Conservation (phyloP, 2,113 vertebrate species). For the Scomber scombrus region DNA sequence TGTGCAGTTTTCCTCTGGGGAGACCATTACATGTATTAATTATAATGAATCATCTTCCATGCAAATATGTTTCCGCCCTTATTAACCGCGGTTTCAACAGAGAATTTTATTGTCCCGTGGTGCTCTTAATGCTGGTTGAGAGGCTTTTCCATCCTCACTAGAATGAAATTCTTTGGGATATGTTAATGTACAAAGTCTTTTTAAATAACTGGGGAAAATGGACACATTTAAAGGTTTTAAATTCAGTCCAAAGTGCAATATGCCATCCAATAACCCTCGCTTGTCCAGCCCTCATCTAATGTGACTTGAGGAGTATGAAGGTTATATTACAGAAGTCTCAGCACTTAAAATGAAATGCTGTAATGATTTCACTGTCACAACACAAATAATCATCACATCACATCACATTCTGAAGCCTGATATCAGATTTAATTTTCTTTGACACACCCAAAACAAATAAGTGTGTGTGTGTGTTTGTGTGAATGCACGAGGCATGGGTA, state of each 20-base stretch:
- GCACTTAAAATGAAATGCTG: background rate
- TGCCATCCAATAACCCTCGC: background rate
- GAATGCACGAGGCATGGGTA: slow-evolving; percentile 14
- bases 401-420: slow-evolving; percentile 1
- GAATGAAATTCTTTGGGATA: background rate
- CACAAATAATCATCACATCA: slow-evolving; percentile 7
- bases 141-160: slow-evolving; percentile 8
- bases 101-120: slow-evolving; percentile 10
- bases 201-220: background rate
- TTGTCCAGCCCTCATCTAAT: background rate
- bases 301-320: background rate
- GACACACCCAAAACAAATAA: background rate
- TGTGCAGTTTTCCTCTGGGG: slow-evolving; percentile 38
- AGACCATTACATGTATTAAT: slow-evolving; percentile 41
- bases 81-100: slow-evolving; percentile 26
- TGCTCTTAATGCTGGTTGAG: slow-evolving; percentile 1
- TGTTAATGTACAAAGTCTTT: background rate
- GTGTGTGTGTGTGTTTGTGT: background rate
- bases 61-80: slow-evolving; percentile 18
- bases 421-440: slow-evolving; percentile 29
- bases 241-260: background rate
- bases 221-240: slow-evolving; percentile 5
- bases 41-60: slow-evolving; percentile 63
- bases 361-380: slow-evolving; percentile 2
- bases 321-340: background rate